Evolutionary conservation across 2,888 invertebrate species (phyloP).

Genomic region (Nematopogon swammerdamellus): DNA sequence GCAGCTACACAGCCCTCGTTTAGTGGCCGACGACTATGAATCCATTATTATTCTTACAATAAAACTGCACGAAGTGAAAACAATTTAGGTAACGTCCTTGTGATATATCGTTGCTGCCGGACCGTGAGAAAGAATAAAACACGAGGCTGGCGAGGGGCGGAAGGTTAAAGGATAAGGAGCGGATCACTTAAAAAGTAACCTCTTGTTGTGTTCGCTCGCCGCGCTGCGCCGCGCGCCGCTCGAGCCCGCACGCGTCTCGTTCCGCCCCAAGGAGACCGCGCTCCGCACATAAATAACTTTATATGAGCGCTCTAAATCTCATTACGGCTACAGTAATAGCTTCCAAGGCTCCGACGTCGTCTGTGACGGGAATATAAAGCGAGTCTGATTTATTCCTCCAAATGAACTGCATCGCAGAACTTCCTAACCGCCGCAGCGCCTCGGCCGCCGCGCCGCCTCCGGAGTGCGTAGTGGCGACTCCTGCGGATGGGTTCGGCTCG

Average conservation of each 20-base stretch:
- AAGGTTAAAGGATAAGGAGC: background rate
- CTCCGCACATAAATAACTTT: constrained; percentile 46
- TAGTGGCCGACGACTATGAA: too few relatives aligned
- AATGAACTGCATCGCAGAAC: constrained; percentile 31
- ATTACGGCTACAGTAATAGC: constrained; percentile 47
- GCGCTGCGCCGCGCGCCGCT: background rate
- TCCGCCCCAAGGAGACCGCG: constrained; percentile 16
- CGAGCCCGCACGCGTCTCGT: too few relatives aligned
- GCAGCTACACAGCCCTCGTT: too few relatives aligned
- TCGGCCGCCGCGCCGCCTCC: too few relatives aligned
- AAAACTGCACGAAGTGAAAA: background rate
- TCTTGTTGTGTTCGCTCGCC: background rate
- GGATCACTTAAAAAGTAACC: background rate
- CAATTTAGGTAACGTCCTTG: background rate
- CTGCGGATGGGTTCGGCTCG: too few relatives aligned
- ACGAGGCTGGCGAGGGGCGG: background rate
- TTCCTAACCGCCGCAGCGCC: background rate
- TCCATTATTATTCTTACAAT: too few relatives aligned
- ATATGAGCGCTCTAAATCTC: constrained; percentile 51
- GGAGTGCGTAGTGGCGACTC: too few relatives aligned
- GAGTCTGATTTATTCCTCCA: constrained; percentile 40
- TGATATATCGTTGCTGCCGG: background rate
- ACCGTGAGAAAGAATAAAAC: too few relatives aligned
- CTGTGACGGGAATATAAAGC: constrained; percentile 49
- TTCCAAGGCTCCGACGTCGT: constrained; percentile 41